Conservation (phyloP, 23 tunicate species). For the Oikopleura vanhoeffeni region DNA sequence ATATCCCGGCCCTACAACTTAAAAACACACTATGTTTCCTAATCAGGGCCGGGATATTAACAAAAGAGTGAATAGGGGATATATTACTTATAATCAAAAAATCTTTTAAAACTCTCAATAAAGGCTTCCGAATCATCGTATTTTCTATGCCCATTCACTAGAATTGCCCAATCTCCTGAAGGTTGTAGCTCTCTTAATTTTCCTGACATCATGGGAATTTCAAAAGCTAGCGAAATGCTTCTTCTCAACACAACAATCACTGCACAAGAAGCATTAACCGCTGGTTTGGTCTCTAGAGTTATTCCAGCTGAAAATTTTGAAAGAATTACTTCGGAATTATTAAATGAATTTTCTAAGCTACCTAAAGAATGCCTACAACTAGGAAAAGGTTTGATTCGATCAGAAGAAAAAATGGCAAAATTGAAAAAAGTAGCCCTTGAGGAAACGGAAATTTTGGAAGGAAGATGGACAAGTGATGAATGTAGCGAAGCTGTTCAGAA, state of each 20-base stretch:
- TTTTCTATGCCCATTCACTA: constrained; percentile 62
- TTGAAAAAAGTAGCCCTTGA: background rate
- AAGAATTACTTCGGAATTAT: background rate
- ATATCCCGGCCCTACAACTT: no score
- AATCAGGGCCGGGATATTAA: no score
- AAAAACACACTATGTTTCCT: no score
- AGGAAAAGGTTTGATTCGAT: background rate
- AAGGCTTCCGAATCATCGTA: constrained; percentile 35
- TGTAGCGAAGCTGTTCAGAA: background rate
- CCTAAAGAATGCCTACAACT: constrained; percentile 15
- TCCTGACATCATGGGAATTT: constrained; percentile 85
- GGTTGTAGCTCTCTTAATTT: constrained; percentile 78
- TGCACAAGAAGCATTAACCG: constrained; percentile 30
- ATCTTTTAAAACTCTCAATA: no score
- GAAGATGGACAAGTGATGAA: background rate
- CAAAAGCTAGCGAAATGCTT: constrained; percentile 75
- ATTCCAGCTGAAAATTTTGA: background rate
- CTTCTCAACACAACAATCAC: constrained; percentile 35
- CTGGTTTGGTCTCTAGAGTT: background rate
- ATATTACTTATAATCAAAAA: no score
- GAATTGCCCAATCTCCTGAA: constrained; percentile 78
- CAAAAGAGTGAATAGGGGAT: no score
- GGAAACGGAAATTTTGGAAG: background rate
- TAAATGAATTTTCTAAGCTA: constrained; percentile 29
- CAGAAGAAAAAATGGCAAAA: background rate